Percentiles rank a stretch among this genome's conserved stretches.
Evolutionary conservation across 2,113 vertebrate species (phyloP).

Genomic region (Perognathus longimembris): DNA sequence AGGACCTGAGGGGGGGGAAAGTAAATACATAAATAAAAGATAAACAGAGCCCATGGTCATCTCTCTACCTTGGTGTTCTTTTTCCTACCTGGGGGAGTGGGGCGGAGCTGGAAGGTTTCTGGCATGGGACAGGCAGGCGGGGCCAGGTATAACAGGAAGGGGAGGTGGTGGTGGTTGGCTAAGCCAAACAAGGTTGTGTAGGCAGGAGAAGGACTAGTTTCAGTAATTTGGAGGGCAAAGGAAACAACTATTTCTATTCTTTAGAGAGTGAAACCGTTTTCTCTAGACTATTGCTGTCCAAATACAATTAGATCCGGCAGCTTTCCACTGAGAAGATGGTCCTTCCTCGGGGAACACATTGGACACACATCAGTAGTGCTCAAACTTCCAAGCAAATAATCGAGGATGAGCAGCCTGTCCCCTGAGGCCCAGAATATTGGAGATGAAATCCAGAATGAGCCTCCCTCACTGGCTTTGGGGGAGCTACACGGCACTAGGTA

Average conservation of each 20-base stretch:
- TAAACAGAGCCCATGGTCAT: background rate
- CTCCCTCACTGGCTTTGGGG: background rate
- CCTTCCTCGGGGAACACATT: background rate
- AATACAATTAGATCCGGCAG: conserved; percentile 1
- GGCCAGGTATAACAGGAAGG: background rate
- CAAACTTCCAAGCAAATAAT: background rate
- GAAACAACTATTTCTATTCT: background rate
- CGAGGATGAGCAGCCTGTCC: background rate
- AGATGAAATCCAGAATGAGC: background rate
- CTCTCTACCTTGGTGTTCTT: background rate
- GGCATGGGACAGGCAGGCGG: background rate
- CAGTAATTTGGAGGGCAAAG: background rate
- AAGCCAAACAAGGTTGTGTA: background rate
- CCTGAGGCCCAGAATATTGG: background rate
- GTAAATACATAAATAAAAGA: no score
- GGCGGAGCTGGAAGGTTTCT: background rate
- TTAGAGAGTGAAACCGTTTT: conserved; percentile 6
- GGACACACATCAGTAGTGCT: background rate
- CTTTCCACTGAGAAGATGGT: conserved; percentile 4
- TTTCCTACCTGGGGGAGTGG: background rate
- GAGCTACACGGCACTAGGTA: background rate
- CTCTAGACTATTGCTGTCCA: background rate
- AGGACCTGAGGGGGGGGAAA: no score
- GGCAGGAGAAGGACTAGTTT: background rate
- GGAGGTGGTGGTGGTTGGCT: background rate